phyloP scores from a whole-genome alignment of 1,140 invertebrate species.

The Aphidius gifuensis region DNA sequence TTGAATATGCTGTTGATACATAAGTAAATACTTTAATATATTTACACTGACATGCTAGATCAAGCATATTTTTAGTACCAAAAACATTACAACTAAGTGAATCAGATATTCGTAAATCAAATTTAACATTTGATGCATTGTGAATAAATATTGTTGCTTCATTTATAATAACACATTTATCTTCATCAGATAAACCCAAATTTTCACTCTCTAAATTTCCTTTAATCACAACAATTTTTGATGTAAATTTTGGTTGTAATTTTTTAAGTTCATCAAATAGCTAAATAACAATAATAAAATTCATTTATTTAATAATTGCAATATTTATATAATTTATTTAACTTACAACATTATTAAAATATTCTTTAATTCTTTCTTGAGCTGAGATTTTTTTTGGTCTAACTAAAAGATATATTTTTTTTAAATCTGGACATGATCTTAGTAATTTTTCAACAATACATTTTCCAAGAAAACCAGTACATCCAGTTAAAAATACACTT shows the following conservation, averaged over 20 bases:
- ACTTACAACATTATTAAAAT: constrained; percentile 40
- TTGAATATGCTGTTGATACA: constrained; percentile 41
- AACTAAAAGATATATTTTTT: constrained; percentile 60
- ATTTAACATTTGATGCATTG: constrained; percentile 81
- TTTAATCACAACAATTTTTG: constrained; percentile 62
- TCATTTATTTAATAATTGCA: neutral
- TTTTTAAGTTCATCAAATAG: constrained; percentile 53
- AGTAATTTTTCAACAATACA: constrained; percentile 64
- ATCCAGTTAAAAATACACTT: constrained; percentile 32
- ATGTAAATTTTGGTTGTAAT: constrained; percentile 52
- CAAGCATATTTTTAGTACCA: constrained; percentile 64
- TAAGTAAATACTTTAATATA: constrained; percentile 46
- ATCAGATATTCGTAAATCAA: constrained; percentile 76
- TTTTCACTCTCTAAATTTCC: constrained; percentile 67
- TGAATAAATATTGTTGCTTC: constrained; percentile 79
- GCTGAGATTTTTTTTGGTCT: constrained; percentile 55
- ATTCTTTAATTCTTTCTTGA: constrained; percentile 39
- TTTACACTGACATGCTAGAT: constrained; percentile 60
- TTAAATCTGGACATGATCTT: constrained; percentile 58
- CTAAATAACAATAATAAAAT: constrained; percentile 40
- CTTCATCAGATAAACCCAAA: constrained; percentile 66
- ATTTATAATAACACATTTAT: constrained; percentile 58
- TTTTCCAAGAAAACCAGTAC: constrained; percentile 63
- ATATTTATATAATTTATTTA: neutral
- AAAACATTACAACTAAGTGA: constrained; percentile 62